Conservation (phyloP, 1,140 invertebrate species). For the Cyclina sinensis region DNA sequence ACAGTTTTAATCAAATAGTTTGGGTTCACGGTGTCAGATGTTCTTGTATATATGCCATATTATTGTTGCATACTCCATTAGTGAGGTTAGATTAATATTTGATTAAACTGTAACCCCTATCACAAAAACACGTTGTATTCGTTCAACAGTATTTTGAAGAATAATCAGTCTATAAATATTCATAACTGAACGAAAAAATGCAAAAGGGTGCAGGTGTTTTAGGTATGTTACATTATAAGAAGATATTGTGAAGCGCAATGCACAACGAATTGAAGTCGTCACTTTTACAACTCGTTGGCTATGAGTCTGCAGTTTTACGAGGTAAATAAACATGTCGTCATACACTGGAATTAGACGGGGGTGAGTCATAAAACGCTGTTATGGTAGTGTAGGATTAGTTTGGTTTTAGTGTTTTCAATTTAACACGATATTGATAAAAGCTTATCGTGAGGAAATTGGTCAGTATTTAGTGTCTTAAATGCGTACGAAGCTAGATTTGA, state of each 20-base stretch:
- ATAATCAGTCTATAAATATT: constrained; percentile 64
- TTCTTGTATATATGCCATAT: constrained; percentile 19
- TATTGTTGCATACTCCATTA: constrained; percentile 36
- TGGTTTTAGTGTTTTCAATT: too few species aligned
- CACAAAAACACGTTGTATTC: constrained; percentile 8
- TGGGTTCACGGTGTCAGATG: constrained; percentile 41
- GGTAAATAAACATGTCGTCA: not conserved
- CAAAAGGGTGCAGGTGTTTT: constrained; percentile 14
- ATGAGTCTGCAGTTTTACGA: constrained; percentile 17
- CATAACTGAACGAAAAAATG: constrained; percentile 25
- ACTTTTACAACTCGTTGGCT: not conserved
- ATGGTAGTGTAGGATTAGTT: not conserved
- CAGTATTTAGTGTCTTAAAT: too few species aligned
- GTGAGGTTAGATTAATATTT: constrained; percentile 47
- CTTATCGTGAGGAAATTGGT: too few species aligned
- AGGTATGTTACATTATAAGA: not conserved
- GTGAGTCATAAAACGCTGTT: constrained; percentile 1
- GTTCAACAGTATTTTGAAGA: constrained; percentile 23
- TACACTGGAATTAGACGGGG: not conserved
- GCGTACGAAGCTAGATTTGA: too few species aligned
- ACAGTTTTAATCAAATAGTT: constrained; percentile 64
- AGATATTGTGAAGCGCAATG: not conserved
- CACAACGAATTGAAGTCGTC: not conserved
- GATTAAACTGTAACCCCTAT: constrained; percentile 38
- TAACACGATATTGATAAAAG: too few species aligned